Conservation (phyloP, 2,797 vertebrate species). For the Oceanodroma leucorhoa region DNA sequence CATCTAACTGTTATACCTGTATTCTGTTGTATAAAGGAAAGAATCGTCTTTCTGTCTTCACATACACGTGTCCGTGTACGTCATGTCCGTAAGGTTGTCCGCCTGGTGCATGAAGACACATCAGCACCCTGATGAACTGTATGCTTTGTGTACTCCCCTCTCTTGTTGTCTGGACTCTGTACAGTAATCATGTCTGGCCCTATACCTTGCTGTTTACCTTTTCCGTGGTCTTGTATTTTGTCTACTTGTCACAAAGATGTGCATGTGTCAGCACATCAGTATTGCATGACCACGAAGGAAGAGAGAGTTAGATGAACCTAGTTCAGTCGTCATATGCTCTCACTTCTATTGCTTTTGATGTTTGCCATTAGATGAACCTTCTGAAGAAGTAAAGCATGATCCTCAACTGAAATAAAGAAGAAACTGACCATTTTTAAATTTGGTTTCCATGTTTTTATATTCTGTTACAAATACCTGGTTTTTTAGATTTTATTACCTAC, state of each 20-base stretch:
- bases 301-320: neutral
- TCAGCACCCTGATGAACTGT: neutral
- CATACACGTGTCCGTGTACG: rapidly evolving
- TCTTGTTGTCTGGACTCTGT: neutral
- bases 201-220: neutral
- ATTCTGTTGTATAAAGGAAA: neutral
- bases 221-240: neutral
- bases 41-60: neutral
- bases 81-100: neutral
- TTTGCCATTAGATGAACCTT: neutral
- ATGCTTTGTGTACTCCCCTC: neutral
- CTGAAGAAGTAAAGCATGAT: neutral
- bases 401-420: neutral
- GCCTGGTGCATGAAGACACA: neutral
- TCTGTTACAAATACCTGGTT: neutral
- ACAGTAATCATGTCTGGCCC: neutral
- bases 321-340: neutral
- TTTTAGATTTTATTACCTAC: neutral
- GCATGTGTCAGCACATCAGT: neutral
- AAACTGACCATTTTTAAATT: neutral
- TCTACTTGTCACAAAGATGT: neutral
- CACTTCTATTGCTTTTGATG: neutral
- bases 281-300: neutral
- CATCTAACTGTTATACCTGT: neutral
- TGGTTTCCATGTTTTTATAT: neutral